Base-by-base conservation (phyloP, 35 echinoderm and acorn worm species). In the Ophiothrix spiculata region DNA sequence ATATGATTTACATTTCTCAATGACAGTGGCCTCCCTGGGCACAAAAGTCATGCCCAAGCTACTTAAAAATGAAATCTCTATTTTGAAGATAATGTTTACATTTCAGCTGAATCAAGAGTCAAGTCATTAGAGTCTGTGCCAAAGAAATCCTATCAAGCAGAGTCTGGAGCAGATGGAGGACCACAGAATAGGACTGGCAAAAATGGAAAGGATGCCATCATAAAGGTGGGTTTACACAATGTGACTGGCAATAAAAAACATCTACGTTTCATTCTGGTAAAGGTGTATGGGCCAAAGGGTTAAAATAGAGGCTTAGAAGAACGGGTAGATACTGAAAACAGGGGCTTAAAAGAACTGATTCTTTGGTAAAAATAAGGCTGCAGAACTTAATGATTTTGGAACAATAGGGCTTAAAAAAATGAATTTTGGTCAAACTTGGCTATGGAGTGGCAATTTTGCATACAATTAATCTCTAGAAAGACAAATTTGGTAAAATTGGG, bases 81-180 rank as follows among this genome's bases (percentile, higher is more conserved):
- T 35, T 29, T 79, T 36, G 37, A 82, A 40, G 19, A 39, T 84
- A 28, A 11, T 75, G 25, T 0, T 54, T 94, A 46, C 46, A 38
- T 88, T 33, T 32, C 39, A 97, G 95, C 91, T 74, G 75, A 82
- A 23, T 37, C 64, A 29, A 64, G 63, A 35, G 28, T 90, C 2
- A 93, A 93, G 42, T 93, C 91, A 12, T 80, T 97, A 45, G 95
- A 90, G 28, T 38, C 63, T 11, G 79, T 97, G 31, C n/a, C n/a
- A n/a, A 56, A 49, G 25, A 80, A 36, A 31, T 75, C 73, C 11
- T 97, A 93, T 56, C 85, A 81, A 86, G 95, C 86, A 79, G 84
- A 93, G 29, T 60, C 89, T 39, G 95, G 95, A 56, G 87, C 56
- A 42, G 83, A 78, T 29, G 95, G 91, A 4, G 39, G 84, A 14